phyloP scores from a whole-genome alignment of 2,797 vertebrate genomes.

The Scleropages formosus region DNA sequence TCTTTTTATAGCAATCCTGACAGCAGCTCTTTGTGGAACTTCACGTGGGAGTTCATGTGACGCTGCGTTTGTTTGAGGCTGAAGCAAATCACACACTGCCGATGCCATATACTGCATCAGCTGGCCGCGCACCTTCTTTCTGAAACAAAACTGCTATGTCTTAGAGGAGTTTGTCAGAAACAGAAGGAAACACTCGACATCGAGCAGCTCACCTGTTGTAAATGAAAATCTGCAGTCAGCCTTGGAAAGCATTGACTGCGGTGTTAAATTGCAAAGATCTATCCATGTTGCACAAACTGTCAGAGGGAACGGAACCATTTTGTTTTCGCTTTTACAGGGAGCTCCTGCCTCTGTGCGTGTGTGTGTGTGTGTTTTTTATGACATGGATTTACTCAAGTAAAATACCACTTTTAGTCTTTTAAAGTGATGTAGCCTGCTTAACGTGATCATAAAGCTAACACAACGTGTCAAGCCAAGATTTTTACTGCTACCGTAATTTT shows the following conservation, averaged over 20 bases:
- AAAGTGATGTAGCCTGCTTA: background rate
- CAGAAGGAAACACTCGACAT: background rate
- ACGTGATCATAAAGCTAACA: background rate
- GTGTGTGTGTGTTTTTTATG: background rate
- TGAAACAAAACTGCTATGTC: too few relatives aligned
- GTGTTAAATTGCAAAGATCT: background rate
- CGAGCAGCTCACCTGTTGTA: background rate
- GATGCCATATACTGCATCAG: too few relatives aligned
- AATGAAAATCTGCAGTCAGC: slow-evolving; percentile 14
- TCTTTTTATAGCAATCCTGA: too few relatives aligned
- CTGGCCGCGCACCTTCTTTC: too few relatives aligned
- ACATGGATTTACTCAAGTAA: background rate
- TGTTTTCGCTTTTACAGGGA: background rate
- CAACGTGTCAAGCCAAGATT: background rate
- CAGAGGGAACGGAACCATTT: background rate
- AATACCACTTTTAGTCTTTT: background rate
- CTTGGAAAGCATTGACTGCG: background rate
- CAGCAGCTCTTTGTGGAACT: too few relatives aligned
- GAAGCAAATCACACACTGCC: too few relatives aligned
- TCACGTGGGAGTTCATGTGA: too few relatives aligned
- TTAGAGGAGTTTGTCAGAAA: background rate
- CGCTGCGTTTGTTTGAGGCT: too few relatives aligned
- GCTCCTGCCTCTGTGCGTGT: background rate
- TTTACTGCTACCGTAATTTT: too few relatives aligned
- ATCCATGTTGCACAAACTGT: background rate